Evolutionary conservation across 1,140 invertebrate genomes (phyloP), one percentile per base, ranked within the genome.

Genomic region (Danaus melanippus): DNA sequence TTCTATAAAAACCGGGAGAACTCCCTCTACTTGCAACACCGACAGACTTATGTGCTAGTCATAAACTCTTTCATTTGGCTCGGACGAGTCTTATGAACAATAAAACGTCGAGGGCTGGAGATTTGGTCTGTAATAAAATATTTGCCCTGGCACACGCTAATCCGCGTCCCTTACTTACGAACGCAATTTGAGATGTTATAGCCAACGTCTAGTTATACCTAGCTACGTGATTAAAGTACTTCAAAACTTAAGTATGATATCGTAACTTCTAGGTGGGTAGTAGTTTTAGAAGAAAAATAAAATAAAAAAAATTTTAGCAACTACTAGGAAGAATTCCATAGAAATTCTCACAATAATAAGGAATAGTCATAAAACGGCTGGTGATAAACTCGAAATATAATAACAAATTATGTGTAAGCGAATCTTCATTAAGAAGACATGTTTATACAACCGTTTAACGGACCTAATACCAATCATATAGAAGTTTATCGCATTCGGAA

Each of bases 41-140:
- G 66, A 71, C 69, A 71, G 78, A 76, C 78, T 83, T 82, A 82
- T 75, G 73, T 72, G 74, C 71, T 74, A 56, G 80, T 74, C 79
- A 86, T 86, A 86, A 86, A 86, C 79, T 83, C 75, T 86, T 86
- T 86, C 83, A 86, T 86, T 86, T 86, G 78, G 80, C 80, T 76
- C 73, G 79, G 78, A 82, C 80, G 78, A 84, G 80, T 71, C 83
- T 86, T 86, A 86, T 86, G 83, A 86, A 86, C 83, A 86, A 86
- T 86, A 84, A 86, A 86, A 86, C 75, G 74, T 82, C 71, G 79
- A 84, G 83, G 80, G 83, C 78, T 78, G 75, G 78, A 83, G 80
- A 86, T 84, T 86, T 79, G 76, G 83, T 79, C 83, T 77, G 81
- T 86, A 84, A 86, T 86, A 86, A 86, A 86, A 86, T 84, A 86